phyloP scores from a whole-genome alignment of 2,888 invertebrate species.

The Drosophila aldrichi region DNA sequence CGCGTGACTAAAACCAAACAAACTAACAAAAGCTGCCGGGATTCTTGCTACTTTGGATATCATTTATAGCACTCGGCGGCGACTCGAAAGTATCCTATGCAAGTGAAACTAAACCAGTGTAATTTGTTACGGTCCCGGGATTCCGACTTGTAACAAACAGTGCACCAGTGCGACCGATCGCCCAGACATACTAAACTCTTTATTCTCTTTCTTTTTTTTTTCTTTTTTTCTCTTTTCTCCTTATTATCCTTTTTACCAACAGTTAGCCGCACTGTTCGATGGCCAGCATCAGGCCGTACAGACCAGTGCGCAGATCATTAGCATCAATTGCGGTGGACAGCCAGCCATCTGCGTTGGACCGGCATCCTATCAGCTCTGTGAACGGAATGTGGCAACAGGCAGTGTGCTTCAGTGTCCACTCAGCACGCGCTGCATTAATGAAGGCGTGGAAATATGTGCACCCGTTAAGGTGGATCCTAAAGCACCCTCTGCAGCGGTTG shows the following conservation, averaged over 20 bases:
- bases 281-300: constrained; percentile 51
- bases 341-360: constrained; percentile 82
- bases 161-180: constrained; percentile 34
- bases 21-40: constrained; percentile 70
- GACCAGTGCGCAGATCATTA: constrained; percentile 53
- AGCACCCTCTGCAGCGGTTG: constrained; percentile 44
- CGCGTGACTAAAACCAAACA: constrained; percentile 54
- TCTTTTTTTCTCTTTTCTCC: neutral
- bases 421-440: constrained; percentile 80
- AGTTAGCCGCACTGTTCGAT: constrained; percentile 75
- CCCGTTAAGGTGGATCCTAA: constrained; percentile 58
- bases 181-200: constrained; percentile 30
- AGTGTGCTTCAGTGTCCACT: constrained; percentile 62
- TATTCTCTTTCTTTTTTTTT: constrained; percentile 9
- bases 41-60: constrained; percentile 77
- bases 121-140: constrained; percentile 50
- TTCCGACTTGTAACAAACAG: constrained; percentile 50
- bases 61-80: constrained; percentile 63
- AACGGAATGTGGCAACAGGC: constrained; percentile 62
- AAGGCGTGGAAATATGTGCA: constrained; percentile 79
- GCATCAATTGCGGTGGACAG: constrained; percentile 78
- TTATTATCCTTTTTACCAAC: constrained; percentile 25
- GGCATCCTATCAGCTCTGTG: constrained; percentile 74
- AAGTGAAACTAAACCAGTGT: constrained; percentile 71
- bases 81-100: constrained; percentile 70